Evolutionary conservation across 1,140 invertebrate genomes (phyloP), one percentile per base, ranked within the genome.

Genomic region (Archivesica marissinica): DNA sequence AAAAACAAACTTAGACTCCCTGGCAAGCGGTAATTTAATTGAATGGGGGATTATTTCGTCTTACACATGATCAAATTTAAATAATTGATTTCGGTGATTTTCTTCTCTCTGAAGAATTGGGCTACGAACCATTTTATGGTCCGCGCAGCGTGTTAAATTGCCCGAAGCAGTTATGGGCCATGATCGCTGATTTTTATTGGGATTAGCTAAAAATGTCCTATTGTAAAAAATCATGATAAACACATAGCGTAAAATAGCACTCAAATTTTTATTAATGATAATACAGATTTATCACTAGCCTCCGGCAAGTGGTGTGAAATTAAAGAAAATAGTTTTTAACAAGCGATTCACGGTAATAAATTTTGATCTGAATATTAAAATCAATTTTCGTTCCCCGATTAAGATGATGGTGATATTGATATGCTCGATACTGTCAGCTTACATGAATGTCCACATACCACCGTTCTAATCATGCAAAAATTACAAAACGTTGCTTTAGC

Each of bases 11-110:
- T 41, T 56, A 59, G 33, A 38, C 39, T 61, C 39, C 39, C 50
- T 61, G 38, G 68, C 80, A 70, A 44, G 64, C 80, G n/a, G 80
- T 74, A 72, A 83, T 83, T 83, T 75, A 83, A 83, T 83, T 83
- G 80, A 75, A 75, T 44, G 64, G 54, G 70, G 54, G 59, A 78
- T 78, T 47, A 78, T 61, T 61, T 64, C 76, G 56, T 56, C 66
- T 78, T 33, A 78, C 76, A 64, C 39, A 30, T 30, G 54, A 64
- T 64, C 41, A 78, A 78, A 64, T 64, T 78, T 64, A 78, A 78
- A 64, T 61, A 78, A 78, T 78, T 78, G 76, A 78, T 78, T 78
- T 78, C 52, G 39, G 52, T 38, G 76, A 78, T 78, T 44, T 59
- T 59, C 33, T 25, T 61, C 28, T 78, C 56, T 44, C 35, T 64